phyloP scores from a whole-genome alignment of 2,797 vertebrate genomes.

The Tapera naevia region DNA sequence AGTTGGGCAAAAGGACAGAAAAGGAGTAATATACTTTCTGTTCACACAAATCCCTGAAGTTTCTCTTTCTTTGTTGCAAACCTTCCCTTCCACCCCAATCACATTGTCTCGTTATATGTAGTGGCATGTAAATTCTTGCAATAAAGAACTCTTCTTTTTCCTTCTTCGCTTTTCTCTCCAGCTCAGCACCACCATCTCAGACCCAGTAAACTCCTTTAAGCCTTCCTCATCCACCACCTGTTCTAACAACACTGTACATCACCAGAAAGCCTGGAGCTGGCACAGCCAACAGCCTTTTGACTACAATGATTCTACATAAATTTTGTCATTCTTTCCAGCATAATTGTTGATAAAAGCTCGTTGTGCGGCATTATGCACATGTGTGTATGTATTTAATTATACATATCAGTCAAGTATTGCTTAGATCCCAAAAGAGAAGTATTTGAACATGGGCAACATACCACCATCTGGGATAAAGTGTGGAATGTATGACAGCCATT shows the following conservation, averaged over 20 bases:
- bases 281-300: background rate
- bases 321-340: background rate
- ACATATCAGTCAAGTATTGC: conserved; percentile 16
- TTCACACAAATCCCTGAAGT: background rate
- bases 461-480: conserved; percentile 33
- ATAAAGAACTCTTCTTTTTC: background rate
- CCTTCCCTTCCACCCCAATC: background rate
- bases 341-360: background rate
- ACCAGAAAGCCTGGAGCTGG: background rate
- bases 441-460: background rate
- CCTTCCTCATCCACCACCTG: background rate
- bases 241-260: background rate
- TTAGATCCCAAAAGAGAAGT: conserved; percentile 23
- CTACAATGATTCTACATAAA: background rate
- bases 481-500: background rate
- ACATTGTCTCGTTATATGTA: background rate
- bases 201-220: background rate
- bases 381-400: background rate
- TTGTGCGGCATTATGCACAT: background rate
- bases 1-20: background rate
- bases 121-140: background rate
- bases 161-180: background rate
- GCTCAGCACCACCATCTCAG: background rate
- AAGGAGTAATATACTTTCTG: background rate
- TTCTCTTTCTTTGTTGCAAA: background rate